A percentile compares a stretch with the other conserved stretches of the same genome.
phyloP scores from a whole-genome alignment of 2,888 invertebrate species.

The Ametastegia equiseti region DNA sequence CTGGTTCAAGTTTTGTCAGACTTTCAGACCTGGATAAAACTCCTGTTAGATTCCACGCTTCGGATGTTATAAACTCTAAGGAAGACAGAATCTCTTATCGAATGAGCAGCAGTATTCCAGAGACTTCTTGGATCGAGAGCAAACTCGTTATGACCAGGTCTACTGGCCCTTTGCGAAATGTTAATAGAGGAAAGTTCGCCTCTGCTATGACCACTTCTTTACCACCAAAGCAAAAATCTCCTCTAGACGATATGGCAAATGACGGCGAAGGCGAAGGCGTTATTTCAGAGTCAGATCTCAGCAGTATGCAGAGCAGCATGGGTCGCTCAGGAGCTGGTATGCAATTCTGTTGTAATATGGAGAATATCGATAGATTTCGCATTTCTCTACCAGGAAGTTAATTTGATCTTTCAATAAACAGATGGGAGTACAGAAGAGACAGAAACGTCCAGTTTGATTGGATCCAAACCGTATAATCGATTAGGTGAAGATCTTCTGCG shows the following conservation, averaged over 20 bases:
- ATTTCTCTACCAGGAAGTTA: neutral
- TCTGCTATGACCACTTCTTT: constrained; percentile 71
- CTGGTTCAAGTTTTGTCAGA: constrained; percentile 82
- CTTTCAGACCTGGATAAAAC: constrained; percentile 89
- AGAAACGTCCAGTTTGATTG: constrained; percentile 74
- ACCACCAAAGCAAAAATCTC: constrained; percentile 70
- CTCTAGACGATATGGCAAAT: constrained; percentile 65
- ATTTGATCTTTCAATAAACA: constrained; percentile 54
- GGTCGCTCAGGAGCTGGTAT: constrained; percentile 76
- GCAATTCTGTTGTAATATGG: constrained; percentile 60
- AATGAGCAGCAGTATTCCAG: constrained; percentile 85
- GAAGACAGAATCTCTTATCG: constrained; percentile 75
- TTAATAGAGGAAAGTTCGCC: constrained; percentile 64
- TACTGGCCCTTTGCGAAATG: constrained; percentile 76
- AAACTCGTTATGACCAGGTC: constrained; percentile 82
- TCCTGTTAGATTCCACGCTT: constrained; percentile 77
- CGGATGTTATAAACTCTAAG: constrained; percentile 64
- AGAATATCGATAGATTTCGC: neutral
- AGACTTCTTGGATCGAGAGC: constrained; percentile 83
- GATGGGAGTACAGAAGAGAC: constrained; percentile 76
- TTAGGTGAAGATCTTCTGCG: constrained; percentile 91
- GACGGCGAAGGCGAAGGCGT: constrained; percentile 71
- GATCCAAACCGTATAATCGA: constrained; percentile 74
- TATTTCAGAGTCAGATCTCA: constrained; percentile 76
- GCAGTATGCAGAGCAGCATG: constrained; percentile 78